Evolutionary conservation across 2,113 vertebrate species (phyloP).

Genomic region (Natator depressus): DNA sequence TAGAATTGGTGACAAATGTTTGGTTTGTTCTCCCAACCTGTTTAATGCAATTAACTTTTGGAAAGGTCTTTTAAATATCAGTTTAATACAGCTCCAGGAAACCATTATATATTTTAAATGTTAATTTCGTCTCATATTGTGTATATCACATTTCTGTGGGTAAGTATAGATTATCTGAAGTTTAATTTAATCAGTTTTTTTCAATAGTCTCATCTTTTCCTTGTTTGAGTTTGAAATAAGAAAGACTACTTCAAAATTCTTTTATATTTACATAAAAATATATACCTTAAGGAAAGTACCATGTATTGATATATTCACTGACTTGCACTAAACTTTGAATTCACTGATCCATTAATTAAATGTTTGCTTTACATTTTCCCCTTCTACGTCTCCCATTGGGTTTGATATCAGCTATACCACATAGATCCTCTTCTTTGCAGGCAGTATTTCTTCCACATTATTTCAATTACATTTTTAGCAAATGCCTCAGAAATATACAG

Average conservation of each 20-base stretch:
- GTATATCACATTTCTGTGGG: neutral
- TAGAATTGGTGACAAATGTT: fast-evolving
- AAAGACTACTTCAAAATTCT: neutral
- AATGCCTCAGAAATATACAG: neutral
- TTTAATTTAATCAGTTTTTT: neutral
- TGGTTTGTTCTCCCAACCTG: neutral
- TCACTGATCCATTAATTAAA: neutral
- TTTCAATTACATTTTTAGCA: neutral
- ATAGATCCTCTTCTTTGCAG: neutral
- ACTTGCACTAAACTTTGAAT: neutral
- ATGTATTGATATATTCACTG: too few relatives aligned
- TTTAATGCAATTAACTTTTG: neutral
- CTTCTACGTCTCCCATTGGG: neutral
- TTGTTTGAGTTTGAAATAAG: neutral
- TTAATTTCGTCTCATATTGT: neutral
- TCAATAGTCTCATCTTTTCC: fast-evolving
- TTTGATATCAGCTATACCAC: neutral
- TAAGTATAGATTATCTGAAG: neutral
- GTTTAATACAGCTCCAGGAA: neutral
- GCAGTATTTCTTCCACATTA: neutral
- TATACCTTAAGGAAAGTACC: neutral
- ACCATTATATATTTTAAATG: neutral
- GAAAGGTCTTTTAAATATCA: fast-evolving
- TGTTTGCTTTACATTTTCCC: neutral
- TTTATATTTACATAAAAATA: neutral